Conservation (phyloP, 2,113 vertebrate genomes). For the Pseudolaguvia tuberculata region DNA sequence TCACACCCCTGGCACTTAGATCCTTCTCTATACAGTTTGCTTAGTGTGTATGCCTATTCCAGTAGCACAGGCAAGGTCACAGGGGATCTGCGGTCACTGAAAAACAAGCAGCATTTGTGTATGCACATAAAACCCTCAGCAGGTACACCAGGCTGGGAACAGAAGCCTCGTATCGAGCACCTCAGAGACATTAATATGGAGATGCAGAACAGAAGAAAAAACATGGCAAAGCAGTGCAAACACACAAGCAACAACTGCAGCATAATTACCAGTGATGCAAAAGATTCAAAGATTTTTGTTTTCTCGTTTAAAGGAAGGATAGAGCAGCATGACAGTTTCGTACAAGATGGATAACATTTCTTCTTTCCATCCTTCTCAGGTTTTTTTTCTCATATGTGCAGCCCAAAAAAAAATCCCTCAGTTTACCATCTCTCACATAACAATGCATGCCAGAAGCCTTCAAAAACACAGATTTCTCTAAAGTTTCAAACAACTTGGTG, state of each 20-base stretch:
- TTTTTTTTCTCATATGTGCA: background rate
- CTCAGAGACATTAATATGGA: constrained; percentile 33
- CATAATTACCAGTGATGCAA: constrained; percentile 23
- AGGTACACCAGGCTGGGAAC: background rate
- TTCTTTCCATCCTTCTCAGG: background rate
- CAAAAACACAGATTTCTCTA: constrained; percentile 14
- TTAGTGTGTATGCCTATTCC: background rate
- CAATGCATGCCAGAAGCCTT: constrained; percentile 12
- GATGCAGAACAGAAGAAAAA: constrained; percentile 21
- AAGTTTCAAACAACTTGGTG: constrained; percentile 6
- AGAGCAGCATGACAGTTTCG: background rate
- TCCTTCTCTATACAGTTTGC: constrained; percentile 37
- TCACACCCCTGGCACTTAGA: constrained; percentile 26
- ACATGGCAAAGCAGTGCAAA: constrained; percentile 41
- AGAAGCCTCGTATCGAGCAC: constrained; percentile 44
- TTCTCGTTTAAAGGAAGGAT: constrained; percentile 2
- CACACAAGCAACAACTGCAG: constrained; percentile 27
- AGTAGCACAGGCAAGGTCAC: background rate
- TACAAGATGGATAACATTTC: background rate
- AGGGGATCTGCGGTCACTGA: constrained; percentile 5
- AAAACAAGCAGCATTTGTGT: constrained; percentile 38
- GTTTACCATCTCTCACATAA: constrained; percentile 25
- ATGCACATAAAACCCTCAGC: constrained; percentile 25
- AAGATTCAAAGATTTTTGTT: constrained; percentile 36
- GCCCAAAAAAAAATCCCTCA: background rate